These are phyloP conservation scores for Ara ararauna DNA, from an alignment of 2,797 vertebrate genomes.

Conservation along the genomic window DNA sequence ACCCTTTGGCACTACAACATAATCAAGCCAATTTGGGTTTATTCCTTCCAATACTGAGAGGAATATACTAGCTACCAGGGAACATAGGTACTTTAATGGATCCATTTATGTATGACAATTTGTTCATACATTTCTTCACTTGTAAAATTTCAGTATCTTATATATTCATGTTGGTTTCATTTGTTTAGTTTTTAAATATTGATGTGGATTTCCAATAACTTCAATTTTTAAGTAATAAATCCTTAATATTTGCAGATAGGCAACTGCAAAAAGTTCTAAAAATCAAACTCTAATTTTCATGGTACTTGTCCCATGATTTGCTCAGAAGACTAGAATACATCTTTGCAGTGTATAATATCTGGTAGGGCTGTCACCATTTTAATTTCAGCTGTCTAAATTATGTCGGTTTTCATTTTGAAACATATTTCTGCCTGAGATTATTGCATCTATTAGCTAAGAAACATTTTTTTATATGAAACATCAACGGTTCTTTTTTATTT, in stretches of 20 bases:
- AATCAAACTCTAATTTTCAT: background rate
- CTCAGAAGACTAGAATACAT: background rate
- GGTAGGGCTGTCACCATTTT: background rate
- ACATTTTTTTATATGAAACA: background rate
- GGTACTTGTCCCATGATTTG: background rate
- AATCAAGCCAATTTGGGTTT: background rate
- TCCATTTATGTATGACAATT: background rate
- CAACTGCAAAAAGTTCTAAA: background rate
- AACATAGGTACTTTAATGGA: background rate
- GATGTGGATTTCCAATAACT: background rate
- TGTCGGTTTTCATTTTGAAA: background rate
- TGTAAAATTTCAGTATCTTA: background rate
- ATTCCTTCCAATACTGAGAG: background rate
- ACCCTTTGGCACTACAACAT: background rate
- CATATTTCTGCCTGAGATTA: background rate
- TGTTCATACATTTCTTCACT: background rate
- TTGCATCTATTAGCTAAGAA: background rate
- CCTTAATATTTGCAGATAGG: background rate
- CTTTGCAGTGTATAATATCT: background rate
- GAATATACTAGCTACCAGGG: background rate
- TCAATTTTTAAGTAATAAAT: background rate
- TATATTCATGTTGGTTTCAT: background rate
- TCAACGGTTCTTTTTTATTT: background rate
- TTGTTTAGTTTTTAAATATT: background rate
- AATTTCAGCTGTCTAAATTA: background rate